Conservation (phyloP, 2,888 invertebrate genomes). For the Priocnemis perturbator region DNA sequence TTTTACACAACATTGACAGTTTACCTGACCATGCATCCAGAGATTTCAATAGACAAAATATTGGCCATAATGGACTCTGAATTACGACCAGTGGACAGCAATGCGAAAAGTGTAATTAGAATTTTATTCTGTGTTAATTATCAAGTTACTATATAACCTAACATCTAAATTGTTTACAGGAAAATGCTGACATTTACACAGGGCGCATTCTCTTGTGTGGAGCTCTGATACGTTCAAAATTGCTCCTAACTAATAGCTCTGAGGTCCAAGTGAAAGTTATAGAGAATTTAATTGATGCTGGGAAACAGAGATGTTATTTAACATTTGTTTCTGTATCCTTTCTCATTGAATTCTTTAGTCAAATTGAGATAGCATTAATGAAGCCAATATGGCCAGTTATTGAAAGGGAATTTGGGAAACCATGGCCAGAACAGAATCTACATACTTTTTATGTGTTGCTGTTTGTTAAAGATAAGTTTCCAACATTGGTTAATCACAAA, state of each 20-base stretch:
- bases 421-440: constrained; percentile 80
- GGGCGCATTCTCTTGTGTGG: constrained; percentile 85
- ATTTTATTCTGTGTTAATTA: background rate
- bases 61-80: constrained; percentile 81
- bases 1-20: constrained; percentile 83
- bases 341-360: constrained; percentile 79
- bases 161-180: constrained; percentile 75
- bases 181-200: constrained; percentile 84
- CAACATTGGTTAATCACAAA: constrained; percentile 76
- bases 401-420: constrained; percentile 79
- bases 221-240: constrained; percentile 82
- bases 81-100: constrained; percentile 79
- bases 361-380: constrained; percentile 76
- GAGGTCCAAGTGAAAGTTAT: constrained; percentile 77
- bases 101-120: constrained; percentile 81
- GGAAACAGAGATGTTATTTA: constrained; percentile 80
- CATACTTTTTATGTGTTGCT: constrained; percentile 82
- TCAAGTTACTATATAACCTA: background rate
- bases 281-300: constrained; percentile 76
- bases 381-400: constrained; percentile 80
- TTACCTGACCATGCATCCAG: constrained; percentile 77
- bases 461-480: constrained; percentile 75
- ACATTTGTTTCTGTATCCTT: constrained; percentile 80
- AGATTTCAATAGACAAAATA: constrained; percentile 77
- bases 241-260: constrained; percentile 76